Conservation (phyloP, 1,140 invertebrate genomes). For the Drosophila cardini region DNA sequence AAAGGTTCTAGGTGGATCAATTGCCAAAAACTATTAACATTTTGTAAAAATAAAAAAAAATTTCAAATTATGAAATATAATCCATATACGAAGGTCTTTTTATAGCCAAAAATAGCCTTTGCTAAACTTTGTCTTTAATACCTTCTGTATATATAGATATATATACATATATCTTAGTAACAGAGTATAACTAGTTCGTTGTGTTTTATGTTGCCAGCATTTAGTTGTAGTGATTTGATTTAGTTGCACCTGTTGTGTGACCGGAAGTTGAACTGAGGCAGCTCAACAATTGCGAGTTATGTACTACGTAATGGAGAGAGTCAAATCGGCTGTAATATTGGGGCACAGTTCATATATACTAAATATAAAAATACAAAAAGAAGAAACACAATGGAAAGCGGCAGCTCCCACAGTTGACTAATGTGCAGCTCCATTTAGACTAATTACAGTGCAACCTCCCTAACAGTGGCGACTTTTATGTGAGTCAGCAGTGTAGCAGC, state of each 20-base stretch:
- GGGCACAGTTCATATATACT: slow-evolving; percentile 5
- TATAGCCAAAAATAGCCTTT: too few species aligned
- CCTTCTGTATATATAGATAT: too few species aligned
- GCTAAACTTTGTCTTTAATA: too few species aligned
- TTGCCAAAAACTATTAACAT: too few species aligned
- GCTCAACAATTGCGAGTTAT: slow-evolving; percentile 47
- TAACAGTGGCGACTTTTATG: slow-evolving; percentile 6
- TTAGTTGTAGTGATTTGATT: slow-evolving; percentile 23
- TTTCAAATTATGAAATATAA: too few species aligned
- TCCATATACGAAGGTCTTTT: too few species aligned
- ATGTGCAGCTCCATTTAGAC: slow-evolving; percentile 47
- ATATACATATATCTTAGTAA: too few species aligned
- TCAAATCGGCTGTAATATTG: slow-evolving; percentile 19
- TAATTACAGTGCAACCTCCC: slow-evolving; percentile 39
- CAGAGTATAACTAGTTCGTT: slow-evolving; percentile 1
- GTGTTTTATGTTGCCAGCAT: slow-evolving; percentile 2
- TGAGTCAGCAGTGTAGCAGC: slow-evolving; percentile 46
- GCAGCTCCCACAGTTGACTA: slow-evolving; percentile 45
- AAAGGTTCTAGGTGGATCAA: not conserved
- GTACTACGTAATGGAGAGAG: slow-evolving; percentile 38
- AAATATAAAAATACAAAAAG: slow-evolving; percentile 23
- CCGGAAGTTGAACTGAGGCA: slow-evolving; percentile 51
- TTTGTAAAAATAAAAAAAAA: too few species aligned
- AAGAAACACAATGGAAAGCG: slow-evolving; percentile 26
- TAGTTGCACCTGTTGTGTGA: slow-evolving; percentile 49